These are phyloP conservation scores for Phalangium opilio DNA, from an alignment of 2,888 invertebrate genomes.

Conservation along the genomic window DNA sequence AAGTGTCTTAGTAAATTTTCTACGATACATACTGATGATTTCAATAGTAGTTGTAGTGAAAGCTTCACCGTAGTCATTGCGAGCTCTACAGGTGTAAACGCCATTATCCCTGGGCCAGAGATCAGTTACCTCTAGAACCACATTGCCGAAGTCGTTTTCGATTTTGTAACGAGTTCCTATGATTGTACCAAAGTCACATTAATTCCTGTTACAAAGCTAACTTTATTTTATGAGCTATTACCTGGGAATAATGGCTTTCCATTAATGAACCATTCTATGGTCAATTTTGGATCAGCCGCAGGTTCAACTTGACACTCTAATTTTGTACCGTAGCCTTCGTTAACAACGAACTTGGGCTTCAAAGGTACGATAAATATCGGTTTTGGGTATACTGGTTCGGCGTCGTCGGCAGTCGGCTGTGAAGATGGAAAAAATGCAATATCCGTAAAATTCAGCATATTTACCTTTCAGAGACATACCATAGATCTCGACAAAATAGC, in stretches of 20 bases:
- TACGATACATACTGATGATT: slow-evolving; percentile 42
- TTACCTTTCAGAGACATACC: background rate
- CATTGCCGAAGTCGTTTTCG: slow-evolving; percentile 90
- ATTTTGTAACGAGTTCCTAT: slow-evolving; percentile 66
- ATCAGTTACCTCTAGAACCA: slow-evolving; percentile 79
- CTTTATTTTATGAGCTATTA: no score
- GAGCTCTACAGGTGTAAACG: slow-evolving; percentile 85
- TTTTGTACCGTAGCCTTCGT: slow-evolving; percentile 70
- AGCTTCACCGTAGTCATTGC: slow-evolving; percentile 73
- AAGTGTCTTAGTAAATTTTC: background rate
- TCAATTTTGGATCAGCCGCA: slow-evolving; percentile 75
- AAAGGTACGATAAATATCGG: slow-evolving; percentile 74
- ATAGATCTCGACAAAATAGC: slow-evolving; percentile 42
- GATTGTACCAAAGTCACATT: slow-evolving; percentile 8
- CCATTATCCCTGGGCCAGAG: slow-evolving; percentile 89
- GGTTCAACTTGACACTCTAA: slow-evolving; percentile 90
- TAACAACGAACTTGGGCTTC: slow-evolving; percentile 58
- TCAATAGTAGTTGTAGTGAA: slow-evolving; percentile 79
- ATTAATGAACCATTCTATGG: slow-evolving; percentile 92
- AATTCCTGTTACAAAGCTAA: no score
- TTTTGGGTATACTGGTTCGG: slow-evolving; percentile 46
- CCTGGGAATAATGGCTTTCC: slow-evolving; percentile 75
- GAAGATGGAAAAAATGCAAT: background rate
- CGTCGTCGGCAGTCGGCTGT: slow-evolving; percentile 12
- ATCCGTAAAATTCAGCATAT: background rate